Evolutionary conservation across 1,140 invertebrate species (phyloP).

Genomic region (Aphaenogaster ashmeadi): DNA sequence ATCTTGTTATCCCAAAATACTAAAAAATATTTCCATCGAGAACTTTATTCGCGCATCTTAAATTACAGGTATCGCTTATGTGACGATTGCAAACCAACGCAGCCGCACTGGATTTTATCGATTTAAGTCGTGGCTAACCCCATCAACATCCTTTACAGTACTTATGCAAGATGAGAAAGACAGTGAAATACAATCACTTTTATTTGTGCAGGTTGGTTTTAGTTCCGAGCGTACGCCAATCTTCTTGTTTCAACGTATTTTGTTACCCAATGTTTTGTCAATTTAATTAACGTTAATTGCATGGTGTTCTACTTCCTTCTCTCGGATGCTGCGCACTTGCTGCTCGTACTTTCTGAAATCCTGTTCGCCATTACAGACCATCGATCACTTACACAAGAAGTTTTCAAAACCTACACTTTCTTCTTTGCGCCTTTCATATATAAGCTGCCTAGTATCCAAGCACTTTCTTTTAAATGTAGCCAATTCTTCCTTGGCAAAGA

Average conservation of each 20-base stretch:
- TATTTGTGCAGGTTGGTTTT: conserved; percentile 43
- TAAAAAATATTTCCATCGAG: not conserved
- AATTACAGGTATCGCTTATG: not conserved
- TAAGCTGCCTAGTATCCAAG: not conserved
- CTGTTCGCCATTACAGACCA: conserved; percentile 13
- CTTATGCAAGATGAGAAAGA: conserved; percentile 11
- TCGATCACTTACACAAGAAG: conserved; percentile 51
- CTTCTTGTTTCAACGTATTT: conserved; percentile 22
- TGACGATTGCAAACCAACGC: not conserved
- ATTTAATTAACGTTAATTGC: conserved; percentile 76
- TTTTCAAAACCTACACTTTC: conserved; percentile 32
- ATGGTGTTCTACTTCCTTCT: conserved; percentile 67
- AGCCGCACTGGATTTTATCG: not conserved
- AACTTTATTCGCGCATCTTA: not conserved
- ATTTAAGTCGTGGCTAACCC: conserved; percentile 18
- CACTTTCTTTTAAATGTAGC: conserved; percentile 19
- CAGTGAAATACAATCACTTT: conserved; percentile 47
- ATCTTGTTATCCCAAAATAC: not conserved
- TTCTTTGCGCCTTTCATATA: conserved; percentile 22
- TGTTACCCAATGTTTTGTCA: conserved; percentile 53
- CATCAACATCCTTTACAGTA: not conserved
- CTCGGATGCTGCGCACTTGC: conserved; percentile 46
- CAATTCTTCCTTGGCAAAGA: not conserved
- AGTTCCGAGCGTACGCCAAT: not conserved
- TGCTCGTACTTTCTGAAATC: conserved; percentile 44